Evolutionary conservation across 2,113 vertebrate species (phyloP).

Genomic region (Poicephalus meyeri): DNA sequence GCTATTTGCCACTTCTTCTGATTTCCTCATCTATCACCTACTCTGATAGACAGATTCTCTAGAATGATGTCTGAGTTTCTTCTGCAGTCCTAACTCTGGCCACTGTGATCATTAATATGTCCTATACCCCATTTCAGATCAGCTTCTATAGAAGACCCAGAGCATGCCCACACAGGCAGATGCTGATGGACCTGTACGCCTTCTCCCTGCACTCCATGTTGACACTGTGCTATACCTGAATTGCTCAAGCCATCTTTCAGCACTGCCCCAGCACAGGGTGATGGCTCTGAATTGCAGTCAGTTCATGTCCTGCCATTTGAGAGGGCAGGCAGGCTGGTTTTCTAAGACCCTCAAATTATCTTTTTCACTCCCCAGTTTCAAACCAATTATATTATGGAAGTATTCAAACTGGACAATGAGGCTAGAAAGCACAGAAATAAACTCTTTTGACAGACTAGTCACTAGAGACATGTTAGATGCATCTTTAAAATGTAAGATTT

Average conservation of each 20-base stretch:
- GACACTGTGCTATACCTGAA: background rate
- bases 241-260: background rate
- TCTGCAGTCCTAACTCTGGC: background rate
- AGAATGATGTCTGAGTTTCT: background rate
- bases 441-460: background rate
- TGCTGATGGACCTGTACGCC: background rate
- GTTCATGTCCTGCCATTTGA: background rate
- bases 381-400: background rate
- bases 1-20: rapidly evolving
- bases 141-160: background rate
- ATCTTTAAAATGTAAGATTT: background rate
- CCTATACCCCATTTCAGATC: background rate
- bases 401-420: background rate
- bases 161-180: background rate
- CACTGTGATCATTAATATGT: background rate
- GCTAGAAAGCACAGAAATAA: background rate
- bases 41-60: background rate
- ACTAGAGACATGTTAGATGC: background rate
- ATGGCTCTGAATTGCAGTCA: background rate
- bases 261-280: background rate
- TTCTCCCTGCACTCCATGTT: rapidly evolving
- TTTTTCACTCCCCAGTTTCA: background rate
- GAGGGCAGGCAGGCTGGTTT: background rate
- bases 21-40: background rate
- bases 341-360: background rate